phyloP scores from a whole-genome alignment of 1,140 invertebrate species.

The Teleogryllus occipitalis region DNA sequence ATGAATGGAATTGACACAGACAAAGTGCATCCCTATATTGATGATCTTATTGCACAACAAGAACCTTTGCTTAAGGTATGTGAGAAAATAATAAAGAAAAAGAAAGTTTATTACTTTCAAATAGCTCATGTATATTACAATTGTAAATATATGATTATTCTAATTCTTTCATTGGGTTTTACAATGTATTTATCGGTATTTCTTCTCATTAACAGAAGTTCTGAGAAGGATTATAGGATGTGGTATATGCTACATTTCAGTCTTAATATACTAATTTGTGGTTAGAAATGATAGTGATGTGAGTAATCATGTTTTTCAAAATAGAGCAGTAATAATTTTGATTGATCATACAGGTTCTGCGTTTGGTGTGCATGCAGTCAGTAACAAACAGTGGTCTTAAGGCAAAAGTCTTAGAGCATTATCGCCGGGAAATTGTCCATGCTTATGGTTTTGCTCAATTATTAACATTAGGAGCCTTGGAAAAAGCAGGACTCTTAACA shows the following conservation, averaged over 20 bases:
- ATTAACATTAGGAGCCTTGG: conserved; percentile 75
- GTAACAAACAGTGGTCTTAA: conserved; percentile 82
- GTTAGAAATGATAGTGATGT: too few species aligned
- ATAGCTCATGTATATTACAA: too few species aligned
- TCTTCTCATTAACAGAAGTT: too few species aligned
- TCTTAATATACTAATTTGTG: too few species aligned
- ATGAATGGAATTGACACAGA: conserved; percentile 86
- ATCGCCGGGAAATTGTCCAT: conserved; percentile 85
- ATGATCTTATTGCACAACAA: conserved; percentile 81
- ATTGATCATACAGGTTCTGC: conserved; percentile 47
- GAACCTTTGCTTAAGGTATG: conserved; percentile 64
- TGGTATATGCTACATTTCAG: too few species aligned
- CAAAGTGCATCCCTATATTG: conserved; percentile 78
- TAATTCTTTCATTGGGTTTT: too few species aligned
- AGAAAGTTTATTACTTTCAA: background rate
- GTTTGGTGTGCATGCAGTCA: conserved; percentile 85
- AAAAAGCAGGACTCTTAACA: conserved; percentile 71
- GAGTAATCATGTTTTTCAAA: too few species aligned
- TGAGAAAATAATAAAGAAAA: background rate
- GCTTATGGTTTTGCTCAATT: conserved; percentile 86
- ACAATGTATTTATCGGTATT: too few species aligned
- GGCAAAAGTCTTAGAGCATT: conserved; percentile 80
- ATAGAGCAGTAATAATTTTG: too few species aligned
- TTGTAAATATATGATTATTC: too few species aligned
- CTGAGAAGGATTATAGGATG: too few species aligned